phyloP scores from a whole-genome alignment of 2,888 invertebrate species.

The Diarsia mendica region DNA sequence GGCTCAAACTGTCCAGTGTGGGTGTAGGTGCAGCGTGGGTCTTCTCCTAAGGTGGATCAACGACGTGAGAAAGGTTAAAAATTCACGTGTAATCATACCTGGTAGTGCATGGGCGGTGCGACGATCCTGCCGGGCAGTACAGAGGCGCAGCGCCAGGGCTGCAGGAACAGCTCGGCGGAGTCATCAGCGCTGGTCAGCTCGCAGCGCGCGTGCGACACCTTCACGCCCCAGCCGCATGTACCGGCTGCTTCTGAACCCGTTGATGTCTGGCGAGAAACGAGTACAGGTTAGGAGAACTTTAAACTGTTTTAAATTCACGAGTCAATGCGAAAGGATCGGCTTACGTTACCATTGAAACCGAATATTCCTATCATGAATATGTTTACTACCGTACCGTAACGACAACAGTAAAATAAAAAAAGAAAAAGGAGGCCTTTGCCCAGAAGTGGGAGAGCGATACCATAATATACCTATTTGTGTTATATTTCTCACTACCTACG shows the following conservation, averaged over 20 bases:
- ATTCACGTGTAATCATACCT: constrained; percentile 69
- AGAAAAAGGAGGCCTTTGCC: neutral
- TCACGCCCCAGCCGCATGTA: constrained; percentile 85
- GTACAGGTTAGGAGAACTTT: neutral
- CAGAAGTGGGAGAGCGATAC: neutral
- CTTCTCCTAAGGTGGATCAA: neutral
- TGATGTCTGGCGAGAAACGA: constrained; percentile 71
- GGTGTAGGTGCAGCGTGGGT: neutral
- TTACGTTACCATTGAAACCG: neutral
- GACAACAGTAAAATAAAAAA: neutral
- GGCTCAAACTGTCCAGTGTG: too few relatives aligned
- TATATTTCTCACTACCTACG: neutral
- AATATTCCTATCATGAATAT: neutral
- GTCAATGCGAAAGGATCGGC: too few relatives aligned
- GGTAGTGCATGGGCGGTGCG: constrained; percentile 81
- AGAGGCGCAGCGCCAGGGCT: constrained; percentile 85
- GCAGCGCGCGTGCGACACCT: constrained; percentile 83
- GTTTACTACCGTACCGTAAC: neutral
- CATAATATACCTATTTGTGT: neutral
- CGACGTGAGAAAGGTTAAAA: neutral
- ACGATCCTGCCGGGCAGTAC: constrained; percentile 84
- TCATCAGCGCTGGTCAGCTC: constrained; percentile 79
- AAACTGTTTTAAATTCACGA: neutral
- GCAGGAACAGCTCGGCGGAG: constrained; percentile 75
- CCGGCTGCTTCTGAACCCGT: constrained; percentile 77